Evolutionary conservation across 2,113 vertebrate genomes (phyloP).

Genomic region (Ibidorhyncha struthersii): DNA sequence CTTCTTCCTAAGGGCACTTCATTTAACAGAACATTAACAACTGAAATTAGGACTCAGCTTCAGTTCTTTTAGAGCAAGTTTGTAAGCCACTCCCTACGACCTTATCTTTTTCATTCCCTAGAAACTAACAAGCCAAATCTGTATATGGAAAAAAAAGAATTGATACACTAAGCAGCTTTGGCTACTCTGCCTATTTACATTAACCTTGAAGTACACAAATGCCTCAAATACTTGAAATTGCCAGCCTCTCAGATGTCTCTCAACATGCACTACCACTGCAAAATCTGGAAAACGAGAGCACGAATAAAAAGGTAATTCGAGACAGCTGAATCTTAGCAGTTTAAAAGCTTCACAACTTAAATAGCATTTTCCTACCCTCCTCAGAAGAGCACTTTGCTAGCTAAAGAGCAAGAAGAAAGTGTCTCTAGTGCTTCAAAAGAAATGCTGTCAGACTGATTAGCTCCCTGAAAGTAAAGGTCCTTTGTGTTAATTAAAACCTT

Average conservation of each 20-base stretch:
- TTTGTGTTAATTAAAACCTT: conserved; percentile 51
- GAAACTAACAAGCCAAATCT: not conserved
- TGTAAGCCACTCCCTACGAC: not conserved
- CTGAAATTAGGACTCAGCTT: not conserved
- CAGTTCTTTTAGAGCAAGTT: not conserved
- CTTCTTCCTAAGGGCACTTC: not conserved
- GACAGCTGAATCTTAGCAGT: not conserved
- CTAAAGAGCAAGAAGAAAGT: not conserved
- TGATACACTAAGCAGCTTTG: not conserved
- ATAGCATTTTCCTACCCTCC: not conserved
- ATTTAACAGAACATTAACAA: not conserved
- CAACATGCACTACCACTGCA: not conserved
- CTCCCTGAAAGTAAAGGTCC: not conserved
- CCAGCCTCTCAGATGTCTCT: not conserved
- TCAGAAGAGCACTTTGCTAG: not conserved
- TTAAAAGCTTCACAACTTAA: not conserved
- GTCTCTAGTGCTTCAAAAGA: not conserved
- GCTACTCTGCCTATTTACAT: not conserved
- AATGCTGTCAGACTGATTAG: not conserved
- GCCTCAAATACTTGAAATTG: not conserved
- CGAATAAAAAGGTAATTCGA: not conserved
- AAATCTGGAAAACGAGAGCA: not conserved
- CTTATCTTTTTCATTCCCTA: not conserved
- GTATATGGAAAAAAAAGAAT: not conserved
- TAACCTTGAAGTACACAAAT: not conserved